Conservation (phyloP, 2,113 vertebrate species). For the Ranitomeya imitator region DNA sequence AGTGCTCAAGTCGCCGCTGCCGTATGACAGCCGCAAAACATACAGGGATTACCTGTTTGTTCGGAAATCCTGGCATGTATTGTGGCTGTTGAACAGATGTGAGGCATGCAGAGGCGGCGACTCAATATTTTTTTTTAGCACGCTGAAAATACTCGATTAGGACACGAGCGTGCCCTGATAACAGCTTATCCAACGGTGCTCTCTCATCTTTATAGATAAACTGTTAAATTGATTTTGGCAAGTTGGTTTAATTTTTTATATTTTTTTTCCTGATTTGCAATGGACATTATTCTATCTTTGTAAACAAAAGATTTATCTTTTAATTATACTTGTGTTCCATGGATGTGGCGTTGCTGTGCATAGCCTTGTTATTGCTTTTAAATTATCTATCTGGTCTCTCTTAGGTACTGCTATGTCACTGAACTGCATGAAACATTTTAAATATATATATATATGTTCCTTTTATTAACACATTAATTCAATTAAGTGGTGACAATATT, state of each 20-base stretch:
- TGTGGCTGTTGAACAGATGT: too few species aligned
- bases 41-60: too few species aligned
- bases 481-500: background rate
- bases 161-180: too few species aligned
- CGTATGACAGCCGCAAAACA: too few species aligned
- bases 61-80: too few species aligned
- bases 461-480: background rate
- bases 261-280: background rate
- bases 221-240: background rate
- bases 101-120: too few species aligned
- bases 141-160: too few species aligned
- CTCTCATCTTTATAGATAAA: background rate
- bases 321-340: background rate
- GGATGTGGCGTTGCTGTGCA: background rate
- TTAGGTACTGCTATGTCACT: background rate
- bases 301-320: background rate
- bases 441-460: background rate
- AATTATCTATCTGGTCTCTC: background rate
- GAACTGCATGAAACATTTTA: too few species aligned
- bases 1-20: too few species aligned
- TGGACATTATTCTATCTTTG: background rate
- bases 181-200: too few species aligned
- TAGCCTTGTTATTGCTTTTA: background rate
- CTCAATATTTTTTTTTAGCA: too few species aligned
- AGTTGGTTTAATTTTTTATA: background rate